A percentile compares a stretch with the other conserved stretches of the same genome.
These are phyloP conservation scores for Collichthys lucidus DNA, from an alignment of 2,113 vertebrate genomes.

Conservation along the genomic window DNA sequence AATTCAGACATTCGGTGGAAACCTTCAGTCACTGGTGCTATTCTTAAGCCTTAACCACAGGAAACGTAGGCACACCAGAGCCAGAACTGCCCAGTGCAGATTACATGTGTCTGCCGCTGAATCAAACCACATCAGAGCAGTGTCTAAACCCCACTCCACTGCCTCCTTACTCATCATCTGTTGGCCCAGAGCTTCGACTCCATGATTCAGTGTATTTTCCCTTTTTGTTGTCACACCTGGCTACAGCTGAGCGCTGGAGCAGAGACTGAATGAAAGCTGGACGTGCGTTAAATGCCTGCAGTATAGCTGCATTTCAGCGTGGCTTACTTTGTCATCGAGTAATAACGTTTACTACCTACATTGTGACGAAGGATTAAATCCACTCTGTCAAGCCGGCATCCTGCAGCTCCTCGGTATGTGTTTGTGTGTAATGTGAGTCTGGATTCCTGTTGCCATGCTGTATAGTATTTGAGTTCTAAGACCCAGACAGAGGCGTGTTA, in stretches of 20 bases:
- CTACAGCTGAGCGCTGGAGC: background rate
- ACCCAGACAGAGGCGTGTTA: conserved; percentile 65
- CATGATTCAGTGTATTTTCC: conserved; percentile 51
- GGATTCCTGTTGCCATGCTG: conserved; percentile 54
- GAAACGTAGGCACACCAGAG: conserved; percentile 53
- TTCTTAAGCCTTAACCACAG: conserved; percentile 67
- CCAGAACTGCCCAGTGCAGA: conserved; percentile 58
- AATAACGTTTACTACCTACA: background rate
- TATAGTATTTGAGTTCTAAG: conserved; percentile 48
- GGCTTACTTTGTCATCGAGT: conserved; percentile 23
- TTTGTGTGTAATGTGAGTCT: conserved; percentile 48
- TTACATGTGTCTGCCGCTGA: conserved; percentile 61
- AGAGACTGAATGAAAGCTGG: conserved; percentile 17
- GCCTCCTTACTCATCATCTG: conserved; percentile 40
- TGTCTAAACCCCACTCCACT: conserved; percentile 38
- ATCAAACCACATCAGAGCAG: conserved; percentile 63
- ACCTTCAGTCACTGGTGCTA: conserved; percentile 62
- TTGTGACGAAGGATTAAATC: conserved; percentile 18
- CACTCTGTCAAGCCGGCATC: conserved; percentile 1
- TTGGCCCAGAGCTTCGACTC: background rate
- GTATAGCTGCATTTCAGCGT: conserved; percentile 8
- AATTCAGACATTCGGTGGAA: conserved; percentile 64
- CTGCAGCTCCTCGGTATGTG: background rate
- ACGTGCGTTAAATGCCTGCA: background rate
- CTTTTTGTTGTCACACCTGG: conserved; percentile 48